Conservation (phyloP, 1,140 invertebrate species). For the Psilanteris sp. region DNA sequence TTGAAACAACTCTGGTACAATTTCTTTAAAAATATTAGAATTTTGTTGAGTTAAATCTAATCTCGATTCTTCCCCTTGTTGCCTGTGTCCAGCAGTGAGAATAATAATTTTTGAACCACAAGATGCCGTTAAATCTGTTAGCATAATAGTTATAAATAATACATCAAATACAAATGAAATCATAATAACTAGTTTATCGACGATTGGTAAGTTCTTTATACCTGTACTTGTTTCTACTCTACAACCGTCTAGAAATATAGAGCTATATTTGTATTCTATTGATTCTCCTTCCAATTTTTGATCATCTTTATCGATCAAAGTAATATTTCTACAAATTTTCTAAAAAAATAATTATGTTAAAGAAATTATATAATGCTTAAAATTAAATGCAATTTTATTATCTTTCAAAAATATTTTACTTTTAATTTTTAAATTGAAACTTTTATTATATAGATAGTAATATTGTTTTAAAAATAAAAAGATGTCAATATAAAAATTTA, state of each 20-base stretch:
- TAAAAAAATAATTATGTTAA: no score
- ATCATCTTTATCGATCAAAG: slow-evolving; percentile 22
- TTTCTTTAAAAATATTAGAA: slow-evolving; percentile 24
- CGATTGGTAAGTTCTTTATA: slow-evolving; percentile 2
- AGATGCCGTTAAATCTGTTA: slow-evolving; percentile 5
- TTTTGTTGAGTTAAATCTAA: slow-evolving; percentile 28
- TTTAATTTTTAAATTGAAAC: no score
- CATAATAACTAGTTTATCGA: slow-evolving; percentile 27
- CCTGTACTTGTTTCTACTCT: slow-evolving; percentile 29
- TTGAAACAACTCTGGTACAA: slow-evolving; percentile 13
- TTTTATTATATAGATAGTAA: no score
- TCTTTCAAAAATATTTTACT: no score
- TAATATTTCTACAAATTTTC: slow-evolving; percentile 21
- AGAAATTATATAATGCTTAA: no score
- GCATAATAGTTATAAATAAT: background rate
- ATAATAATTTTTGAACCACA: slow-evolving; percentile 21
- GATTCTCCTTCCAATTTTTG: slow-evolving; percentile 21
- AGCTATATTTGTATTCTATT: slow-evolving; percentile 13
- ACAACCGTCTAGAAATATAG: slow-evolving; percentile 8
- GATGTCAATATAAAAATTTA: no score
- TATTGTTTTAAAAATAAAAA: no score
- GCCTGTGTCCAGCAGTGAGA: slow-evolving; percentile 15
- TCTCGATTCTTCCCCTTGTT: slow-evolving; percentile 10
- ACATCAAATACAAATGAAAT: no score
- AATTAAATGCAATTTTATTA: no score